Base-by-base conservation (phyloP, 1,140 invertebrate species). In the Caenorhabditis remanei region DNA sequence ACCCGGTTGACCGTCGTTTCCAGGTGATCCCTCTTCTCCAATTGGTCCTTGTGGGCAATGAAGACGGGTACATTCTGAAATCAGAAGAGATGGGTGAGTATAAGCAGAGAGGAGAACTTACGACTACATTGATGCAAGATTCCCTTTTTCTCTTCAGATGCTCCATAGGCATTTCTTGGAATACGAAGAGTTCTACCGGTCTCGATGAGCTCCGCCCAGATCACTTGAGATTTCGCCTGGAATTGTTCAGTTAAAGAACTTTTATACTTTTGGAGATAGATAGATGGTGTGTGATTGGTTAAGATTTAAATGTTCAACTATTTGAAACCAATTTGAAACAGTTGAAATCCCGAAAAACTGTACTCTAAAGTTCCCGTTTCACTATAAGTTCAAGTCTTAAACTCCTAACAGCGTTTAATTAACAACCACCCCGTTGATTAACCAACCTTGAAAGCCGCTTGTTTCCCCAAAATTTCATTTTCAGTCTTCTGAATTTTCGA, bases 11-110 rank as follows among this genome's bases (percentile, higher is more conserved):
- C 87, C 87, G 32, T 88, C 87, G 19, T 53, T 71, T 79, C 87
- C 87, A 41, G 87, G 87, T n/a, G 79, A 13, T 58, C 87, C 87
- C 67, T 88, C 84, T 50, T 85, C 85, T 85, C 85, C 85, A n/a
- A 85, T 79, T 0, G 63, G 48, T 32, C 85, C 85, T 40, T 50
- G 48, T 13, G 85, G 85, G 21, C 85, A 85, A 53, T 85, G 85
- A n/a, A 85, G 85, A 8, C 85, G 85, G 13, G 85, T 85, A 19
- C 85, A 85, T 24, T 85, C 85, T 85, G 21, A 75, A 85, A 75
- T 4, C 8, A 48, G 9, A 1, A n/a, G 43, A 13, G 19, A 48
- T 48, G 1, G 19, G 0, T 16, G 43, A 48, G 6, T 46, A 53
- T 46, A 53, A 46, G 41, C 6, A 16, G 24, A 48, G 19, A 21